Evolutionary conservation across 30 jellyfish, hydroid and myxozoan genomes (phyloP), one percentile per base, ranked within the genome.

Genomic region (Pelagia noctiluca): DNA sequence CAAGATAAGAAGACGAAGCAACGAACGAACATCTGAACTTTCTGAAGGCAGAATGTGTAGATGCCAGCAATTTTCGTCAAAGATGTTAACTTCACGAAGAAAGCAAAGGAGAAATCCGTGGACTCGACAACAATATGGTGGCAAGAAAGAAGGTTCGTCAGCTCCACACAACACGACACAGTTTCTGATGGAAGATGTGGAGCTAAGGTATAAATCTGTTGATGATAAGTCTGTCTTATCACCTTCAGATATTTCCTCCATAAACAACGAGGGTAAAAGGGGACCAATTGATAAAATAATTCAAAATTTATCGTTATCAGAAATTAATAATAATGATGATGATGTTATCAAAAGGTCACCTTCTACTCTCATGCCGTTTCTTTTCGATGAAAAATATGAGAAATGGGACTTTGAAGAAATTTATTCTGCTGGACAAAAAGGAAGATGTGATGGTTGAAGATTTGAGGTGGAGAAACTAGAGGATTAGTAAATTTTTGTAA

Each of bases 81-180:
- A n/a, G n/a, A n/a, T n/a, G n/a, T n/a, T n/a, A n/a, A n/a, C n/a
- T n/a, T n/a, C n/a, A n/a, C n/a, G n/a, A n/a, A n/a, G n/a, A n/a
- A n/a, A n/a, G n/a, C n/a, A n/a, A n/a, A n/a, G n/a, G n/a, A n/a
- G n/a, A n/a, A n/a, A n/a, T n/a, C n/a, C n/a, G n/a, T n/a, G n/a
- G n/a, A n/a, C n/a, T n/a, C n/a, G n/a, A n/a, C n/a, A n/a, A n/a
- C n/a, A n/a, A n/a, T n/a, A n/a, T n/a, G n/a, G n/a, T n/a, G 76
- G 42, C 25, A 63, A 30, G 33, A 36, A 60, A 31, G 32, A 63
- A 24, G 46, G 24, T 63, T 63, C 34, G n/a, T n/a, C 82, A 16
- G 90, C 90, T 18, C 90, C 90, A 30, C 67, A 33, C 25, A 80
- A 80, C 33, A 80, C 90, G 16, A 64, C 90, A 19, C 90, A 80